Evolutionary conservation across 2,888 invertebrate genomes (phyloP).

Genomic region (Bellardia pandia): DNA sequence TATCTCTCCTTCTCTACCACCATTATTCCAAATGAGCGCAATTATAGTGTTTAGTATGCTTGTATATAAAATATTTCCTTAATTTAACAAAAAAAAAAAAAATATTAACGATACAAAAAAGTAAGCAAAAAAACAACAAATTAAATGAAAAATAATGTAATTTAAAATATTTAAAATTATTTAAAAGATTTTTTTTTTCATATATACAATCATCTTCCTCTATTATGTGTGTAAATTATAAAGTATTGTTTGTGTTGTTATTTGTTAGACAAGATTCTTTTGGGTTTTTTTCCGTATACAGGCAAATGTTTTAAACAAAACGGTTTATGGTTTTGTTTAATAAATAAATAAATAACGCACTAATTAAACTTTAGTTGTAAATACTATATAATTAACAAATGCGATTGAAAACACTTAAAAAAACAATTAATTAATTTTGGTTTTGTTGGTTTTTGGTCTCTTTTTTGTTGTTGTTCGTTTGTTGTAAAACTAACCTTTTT

Average conservation of each 20-base stretch:
- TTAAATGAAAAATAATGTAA: constrained; percentile 1
- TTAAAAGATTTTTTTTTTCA: constrained; percentile 59
- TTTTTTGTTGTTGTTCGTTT: constrained; percentile 16
- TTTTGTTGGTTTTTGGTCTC: constrained; percentile 56
- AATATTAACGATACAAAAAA: constrained; percentile 38
- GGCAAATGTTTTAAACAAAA: background rate
- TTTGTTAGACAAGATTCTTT: constrained; percentile 24
- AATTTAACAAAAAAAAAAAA: constrained; percentile 38
- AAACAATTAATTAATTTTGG: constrained; percentile 37
- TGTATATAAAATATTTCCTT: constrained; percentile 50
- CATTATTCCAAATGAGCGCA: background rate
- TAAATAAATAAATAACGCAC: background rate
- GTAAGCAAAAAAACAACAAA: constrained; percentile 29
- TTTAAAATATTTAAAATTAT: constrained; percentile 61
- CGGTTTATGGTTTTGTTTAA: constrained; percentile 35
- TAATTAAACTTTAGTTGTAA: constrained; percentile 14
- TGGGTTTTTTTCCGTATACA: background rate
- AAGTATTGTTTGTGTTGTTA: constrained; percentile 22
- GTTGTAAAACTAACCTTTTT: constrained; percentile 39
- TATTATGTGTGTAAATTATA: constrained; percentile 57
- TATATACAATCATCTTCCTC: constrained; percentile 73
- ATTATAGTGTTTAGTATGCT: constrained; percentile 55
- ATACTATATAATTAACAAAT: constrained; percentile 43
- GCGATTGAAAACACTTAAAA: no score
- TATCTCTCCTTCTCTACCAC: background rate